phyloP scores from a whole-genome alignment of 2,888 invertebrate genomes.

The Tigriopus californicus region DNA sequence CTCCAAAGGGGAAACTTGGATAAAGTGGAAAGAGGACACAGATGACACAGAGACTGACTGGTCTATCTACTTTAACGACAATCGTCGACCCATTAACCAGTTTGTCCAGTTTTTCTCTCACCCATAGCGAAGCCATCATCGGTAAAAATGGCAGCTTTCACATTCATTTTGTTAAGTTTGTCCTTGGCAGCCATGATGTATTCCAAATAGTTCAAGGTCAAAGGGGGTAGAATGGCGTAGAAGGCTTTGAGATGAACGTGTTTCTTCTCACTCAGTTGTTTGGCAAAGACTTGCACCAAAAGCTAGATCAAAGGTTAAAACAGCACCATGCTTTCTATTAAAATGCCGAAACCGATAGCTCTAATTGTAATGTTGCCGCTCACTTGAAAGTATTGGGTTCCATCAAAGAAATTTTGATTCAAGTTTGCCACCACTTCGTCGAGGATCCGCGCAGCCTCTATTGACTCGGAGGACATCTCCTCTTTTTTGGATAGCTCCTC shows the following conservation, averaged over 20 bases:
- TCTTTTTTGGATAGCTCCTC: constrained; percentile 42
- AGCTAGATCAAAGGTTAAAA: constrained; percentile 33
- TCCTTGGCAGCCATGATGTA: constrained; percentile 79
- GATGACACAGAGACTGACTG: too few species aligned
- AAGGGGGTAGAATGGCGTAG: constrained; percentile 74
- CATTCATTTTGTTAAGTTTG: constrained; percentile 73
- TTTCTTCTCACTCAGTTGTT: constrained; percentile 63
- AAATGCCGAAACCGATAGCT: too few species aligned
- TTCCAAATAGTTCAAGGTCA: constrained; percentile 86
- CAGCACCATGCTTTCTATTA: too few species aligned
- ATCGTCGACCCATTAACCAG: constrained; percentile 2
- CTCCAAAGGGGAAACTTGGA: not conserved
- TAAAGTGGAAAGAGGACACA: not conserved
- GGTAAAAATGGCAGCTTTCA: constrained; percentile 70
- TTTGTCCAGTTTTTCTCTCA: constrained; percentile 23
- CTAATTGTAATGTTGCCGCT: constrained; percentile 12
- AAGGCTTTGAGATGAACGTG: constrained; percentile 79
- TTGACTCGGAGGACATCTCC: constrained; percentile 38
- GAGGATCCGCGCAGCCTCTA: constrained; percentile 47
- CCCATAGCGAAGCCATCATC: constrained; percentile 98
- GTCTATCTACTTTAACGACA: not conserved
- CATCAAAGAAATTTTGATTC: constrained; percentile 62
- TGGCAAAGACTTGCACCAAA: constrained; percentile 75
- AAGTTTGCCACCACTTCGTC: constrained; percentile 58
- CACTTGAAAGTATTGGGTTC: constrained; percentile 64